Percentiles rank a stretch among this genome's conserved stretches.
phyloP scores from a whole-genome alignment of 2,113 vertebrate genomes.

The Heptranchias perlo region DNA sequence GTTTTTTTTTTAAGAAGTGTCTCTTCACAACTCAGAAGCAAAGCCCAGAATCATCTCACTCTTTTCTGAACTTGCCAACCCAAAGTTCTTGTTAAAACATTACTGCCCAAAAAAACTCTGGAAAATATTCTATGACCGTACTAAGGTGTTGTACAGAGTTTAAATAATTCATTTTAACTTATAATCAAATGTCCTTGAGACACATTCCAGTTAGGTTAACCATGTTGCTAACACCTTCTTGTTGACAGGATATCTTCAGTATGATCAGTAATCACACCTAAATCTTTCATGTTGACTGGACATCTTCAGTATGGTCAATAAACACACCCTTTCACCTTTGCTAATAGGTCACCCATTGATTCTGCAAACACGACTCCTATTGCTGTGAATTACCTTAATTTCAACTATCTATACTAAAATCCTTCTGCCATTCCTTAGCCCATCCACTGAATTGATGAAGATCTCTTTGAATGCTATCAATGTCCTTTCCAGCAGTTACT shows the following conservation, averaged over 20 bases:
- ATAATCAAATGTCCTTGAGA: background rate
- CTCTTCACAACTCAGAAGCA: background rate
- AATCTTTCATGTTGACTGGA: background rate
- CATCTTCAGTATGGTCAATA: background rate
- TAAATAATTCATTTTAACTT: background rate
- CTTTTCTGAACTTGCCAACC: background rate
- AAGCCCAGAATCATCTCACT: background rate
- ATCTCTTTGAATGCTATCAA: background rate
- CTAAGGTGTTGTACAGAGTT: background rate
- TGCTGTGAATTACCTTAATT: background rate
- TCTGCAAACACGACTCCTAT: background rate
- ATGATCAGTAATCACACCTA: background rate
- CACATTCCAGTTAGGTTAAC: background rate
- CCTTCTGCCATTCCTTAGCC: background rate
- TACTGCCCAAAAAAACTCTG: background rate
- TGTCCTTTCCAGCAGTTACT: background rate
- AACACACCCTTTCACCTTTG: background rate
- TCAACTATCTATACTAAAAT: background rate
- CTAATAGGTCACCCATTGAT: background rate
- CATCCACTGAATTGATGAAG: background rate
- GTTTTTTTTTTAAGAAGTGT: background rate
- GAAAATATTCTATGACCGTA: background rate
- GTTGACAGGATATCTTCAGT: background rate
- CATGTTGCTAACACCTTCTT: background rate
- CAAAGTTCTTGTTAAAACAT: background rate